phyloP scores from a whole-genome alignment of 2,797 vertebrate genomes.

The Cirrhinus mrigala region DNA sequence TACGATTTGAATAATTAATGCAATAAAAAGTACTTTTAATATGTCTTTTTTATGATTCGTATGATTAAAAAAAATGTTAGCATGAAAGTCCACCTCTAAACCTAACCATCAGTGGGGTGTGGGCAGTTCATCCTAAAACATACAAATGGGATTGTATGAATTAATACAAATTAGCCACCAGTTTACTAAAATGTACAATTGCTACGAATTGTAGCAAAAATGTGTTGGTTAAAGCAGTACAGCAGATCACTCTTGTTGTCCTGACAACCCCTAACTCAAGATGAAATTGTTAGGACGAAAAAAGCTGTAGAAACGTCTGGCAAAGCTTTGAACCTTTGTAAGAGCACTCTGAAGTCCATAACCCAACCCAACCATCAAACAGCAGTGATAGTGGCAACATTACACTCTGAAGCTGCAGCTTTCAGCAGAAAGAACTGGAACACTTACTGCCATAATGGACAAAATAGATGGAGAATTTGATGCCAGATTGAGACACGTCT shows the following conservation, averaged over 20 bases:
- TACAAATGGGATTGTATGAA: not conserved
- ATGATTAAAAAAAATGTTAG: too few species aligned
- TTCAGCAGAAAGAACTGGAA: not conserved
- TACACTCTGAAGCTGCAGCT: not conserved
- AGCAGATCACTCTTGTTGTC: not conserved
- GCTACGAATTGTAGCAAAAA: not conserved
- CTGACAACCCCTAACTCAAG: not conserved
- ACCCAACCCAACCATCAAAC: not conserved
- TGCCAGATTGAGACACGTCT: not conserved
- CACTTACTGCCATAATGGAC: not conserved
- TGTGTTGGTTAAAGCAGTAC: not conserved
- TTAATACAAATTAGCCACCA: not conserved
- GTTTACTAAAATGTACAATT: not conserved
- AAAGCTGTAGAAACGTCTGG: not conserved
- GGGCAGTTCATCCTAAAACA: not conserved
- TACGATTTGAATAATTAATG: constrained; percentile 61
- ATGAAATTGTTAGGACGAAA: not conserved
- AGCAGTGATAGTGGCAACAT: not conserved
- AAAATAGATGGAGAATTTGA: not conserved
- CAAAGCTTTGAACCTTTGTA: constrained; percentile 1
- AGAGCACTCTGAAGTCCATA: not conserved
- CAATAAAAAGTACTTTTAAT: constrained; percentile 48
- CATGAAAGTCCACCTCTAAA: too few species aligned
- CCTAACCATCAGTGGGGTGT: not conserved
- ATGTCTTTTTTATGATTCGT: too few species aligned